Conservation (phyloP, 2,113 vertebrate species). For the Platichthys flesus region DNA sequence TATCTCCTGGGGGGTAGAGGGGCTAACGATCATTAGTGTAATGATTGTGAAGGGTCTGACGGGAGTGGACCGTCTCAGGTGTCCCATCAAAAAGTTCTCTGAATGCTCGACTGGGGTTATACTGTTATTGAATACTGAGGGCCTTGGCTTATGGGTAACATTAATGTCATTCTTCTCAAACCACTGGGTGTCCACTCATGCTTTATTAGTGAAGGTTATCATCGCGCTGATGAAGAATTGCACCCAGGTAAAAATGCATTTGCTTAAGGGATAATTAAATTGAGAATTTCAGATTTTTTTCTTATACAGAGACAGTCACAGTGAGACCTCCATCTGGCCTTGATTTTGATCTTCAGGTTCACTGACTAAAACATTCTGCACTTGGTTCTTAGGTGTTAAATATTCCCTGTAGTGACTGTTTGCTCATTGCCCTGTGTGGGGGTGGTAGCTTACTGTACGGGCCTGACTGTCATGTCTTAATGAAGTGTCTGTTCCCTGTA, state of each 20-base stretch:
- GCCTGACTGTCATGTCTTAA: conserved; percentile 56
- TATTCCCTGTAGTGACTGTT: conserved; percentile 14
- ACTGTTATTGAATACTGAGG: conserved; percentile 54
- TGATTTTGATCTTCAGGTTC: conserved; percentile 28
- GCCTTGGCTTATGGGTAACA: conserved; percentile 48
- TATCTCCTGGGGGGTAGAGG: conserved; percentile 31
- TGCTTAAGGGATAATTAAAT: conserved; percentile 31
- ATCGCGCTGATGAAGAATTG: conserved; percentile 46
- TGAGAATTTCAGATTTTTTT: conserved; percentile 30
- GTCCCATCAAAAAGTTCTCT: conserved; percentile 47
- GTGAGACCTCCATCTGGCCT: neutral
- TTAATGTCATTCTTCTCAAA: conserved; percentile 61
- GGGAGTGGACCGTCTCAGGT: conserved; percentile 42
- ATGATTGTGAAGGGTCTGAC: conserved; percentile 45
- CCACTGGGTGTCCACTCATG: conserved; percentile 54
- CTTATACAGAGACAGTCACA: neutral
- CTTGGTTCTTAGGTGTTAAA: conserved; percentile 13
- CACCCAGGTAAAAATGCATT: conserved; percentile 12
- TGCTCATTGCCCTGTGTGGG: conserved; percentile 19
- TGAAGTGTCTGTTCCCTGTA: conserved; percentile 64
- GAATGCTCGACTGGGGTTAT: conserved; percentile 39
- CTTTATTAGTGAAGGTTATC: conserved; percentile 56
- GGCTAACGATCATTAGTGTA: conserved; percentile 48
- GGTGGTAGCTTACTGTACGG: conserved; percentile 31
- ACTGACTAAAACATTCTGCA: conserved; percentile 7